These are phyloP conservation scores for Tonatia bakeri DNA, from an alignment of 2,113 vertebrate species.

Conservation along the genomic window DNA sequence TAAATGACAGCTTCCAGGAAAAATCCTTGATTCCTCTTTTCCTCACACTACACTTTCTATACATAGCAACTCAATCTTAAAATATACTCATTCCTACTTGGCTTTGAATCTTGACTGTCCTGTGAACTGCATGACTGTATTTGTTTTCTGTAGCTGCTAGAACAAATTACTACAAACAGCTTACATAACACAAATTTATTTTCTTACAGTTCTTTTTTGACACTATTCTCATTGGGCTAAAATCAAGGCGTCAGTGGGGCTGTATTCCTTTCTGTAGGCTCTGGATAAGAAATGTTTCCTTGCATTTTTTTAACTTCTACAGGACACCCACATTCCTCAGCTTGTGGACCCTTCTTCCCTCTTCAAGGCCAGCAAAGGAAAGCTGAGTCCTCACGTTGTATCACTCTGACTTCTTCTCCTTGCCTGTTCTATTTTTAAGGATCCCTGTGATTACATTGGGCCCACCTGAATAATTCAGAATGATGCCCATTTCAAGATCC, in stretches of 20 bases:
- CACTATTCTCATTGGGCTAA: no score
- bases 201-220: no score
- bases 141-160: neutral
- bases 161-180: neutral
- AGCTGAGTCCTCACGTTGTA: neutral
- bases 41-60: neutral
- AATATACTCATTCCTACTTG: neutral
- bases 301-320: neutral
- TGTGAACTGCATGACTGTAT: neutral
- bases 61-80: neutral
- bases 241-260: no score
- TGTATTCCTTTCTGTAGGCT: neutral
- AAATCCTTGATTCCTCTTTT: neutral
- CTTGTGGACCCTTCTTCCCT: no score
- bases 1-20: neutral
- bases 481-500: neutral
- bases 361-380: neutral
- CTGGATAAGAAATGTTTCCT: neutral
- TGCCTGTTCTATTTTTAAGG: neutral
- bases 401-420: neutral
- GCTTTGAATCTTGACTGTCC: neutral
- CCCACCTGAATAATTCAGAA: neutral
- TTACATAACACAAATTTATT: neutral
- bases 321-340: neutral
- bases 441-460: neutral